A percentile compares a stretch with the other conserved stretches of the same genome.
phyloP scores from a whole-genome alignment of 2,888 invertebrate species.

The Synanthedon myopaeformis region DNA sequence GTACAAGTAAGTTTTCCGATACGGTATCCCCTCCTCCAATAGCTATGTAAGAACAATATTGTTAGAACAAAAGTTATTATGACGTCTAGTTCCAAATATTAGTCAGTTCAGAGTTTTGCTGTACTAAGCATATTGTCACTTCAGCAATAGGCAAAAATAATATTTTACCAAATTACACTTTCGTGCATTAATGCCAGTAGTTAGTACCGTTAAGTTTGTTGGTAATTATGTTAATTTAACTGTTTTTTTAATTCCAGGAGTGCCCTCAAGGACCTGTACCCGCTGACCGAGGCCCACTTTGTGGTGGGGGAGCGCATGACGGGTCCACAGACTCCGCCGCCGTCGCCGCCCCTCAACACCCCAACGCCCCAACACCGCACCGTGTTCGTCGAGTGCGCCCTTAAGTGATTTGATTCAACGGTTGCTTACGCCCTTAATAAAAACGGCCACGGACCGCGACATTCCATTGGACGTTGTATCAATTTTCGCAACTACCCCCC shows the following conservation, averaged over 20 bases:
- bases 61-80: too few species aligned
- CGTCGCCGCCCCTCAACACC: conserved; percentile 6
- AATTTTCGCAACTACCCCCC: neutral
- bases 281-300: conserved; percentile 69
- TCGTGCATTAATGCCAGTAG: too few species aligned
- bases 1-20: too few species aligned
- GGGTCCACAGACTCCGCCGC: conserved; percentile 10
- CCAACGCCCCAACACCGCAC: conserved; percentile 10
- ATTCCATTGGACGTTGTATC: neutral
- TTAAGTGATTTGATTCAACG: conserved; percentile 43
- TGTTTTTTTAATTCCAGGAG: conserved; percentile 36
- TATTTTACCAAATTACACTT: too few species aligned
- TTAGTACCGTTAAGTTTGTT: too few species aligned
- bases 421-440: too few species aligned
- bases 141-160: neutral
- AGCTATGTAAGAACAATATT: too few species aligned
- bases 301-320: conserved; percentile 18
- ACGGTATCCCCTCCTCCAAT: too few species aligned
- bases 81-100: too few species aligned
- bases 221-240: too few species aligned
- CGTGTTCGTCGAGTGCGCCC: conserved; percentile 61
- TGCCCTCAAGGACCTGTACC: conserved; percentile 70
- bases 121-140: neutral
- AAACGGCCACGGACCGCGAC: neutral
- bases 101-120: too few species aligned